A percentile compares a stretch with the other conserved stretches of the same genome.
phyloP scores from a whole-genome alignment of 2,888 invertebrate genomes.

The Nymphalis polychloros region DNA sequence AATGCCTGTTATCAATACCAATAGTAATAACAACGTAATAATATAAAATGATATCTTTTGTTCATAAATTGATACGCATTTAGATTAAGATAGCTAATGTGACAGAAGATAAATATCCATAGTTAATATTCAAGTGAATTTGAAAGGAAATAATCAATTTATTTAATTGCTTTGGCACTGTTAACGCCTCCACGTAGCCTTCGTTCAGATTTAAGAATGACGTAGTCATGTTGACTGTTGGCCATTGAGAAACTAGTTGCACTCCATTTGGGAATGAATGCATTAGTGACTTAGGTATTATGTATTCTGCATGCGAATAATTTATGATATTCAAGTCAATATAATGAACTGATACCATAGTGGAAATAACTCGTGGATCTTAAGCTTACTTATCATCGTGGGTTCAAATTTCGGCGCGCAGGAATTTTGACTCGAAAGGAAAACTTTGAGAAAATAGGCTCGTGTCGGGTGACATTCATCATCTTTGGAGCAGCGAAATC shows the following conservation, averaged over 20 bases:
- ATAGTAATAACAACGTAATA: slow-evolving; percentile 30
- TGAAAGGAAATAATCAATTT: slow-evolving; percentile 78
- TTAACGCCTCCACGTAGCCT: slow-evolving; percentile 76
- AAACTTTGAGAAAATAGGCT: too few relatives aligned
- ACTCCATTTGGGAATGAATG: slow-evolving; percentile 70
- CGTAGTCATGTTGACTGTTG: slow-evolving; percentile 62
- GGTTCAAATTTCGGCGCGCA: too few relatives aligned
- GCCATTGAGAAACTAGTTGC: slow-evolving; percentile 61
- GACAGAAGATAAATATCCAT: slow-evolving; percentile 39
- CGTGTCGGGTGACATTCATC: too few relatives aligned
- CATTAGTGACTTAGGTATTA: slow-evolving; percentile 43
- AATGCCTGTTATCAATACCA: slow-evolving; percentile 22
- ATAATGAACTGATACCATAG: too few relatives aligned
- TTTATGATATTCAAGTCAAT: too few relatives aligned
- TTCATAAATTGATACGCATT: slow-evolving; percentile 38
- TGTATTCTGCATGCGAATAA: not conserved
- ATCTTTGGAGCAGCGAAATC: too few relatives aligned
- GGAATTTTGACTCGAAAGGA: too few relatives aligned
- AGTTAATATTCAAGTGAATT: slow-evolving; percentile 55
- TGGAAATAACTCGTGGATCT: too few relatives aligned
- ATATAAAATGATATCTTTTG: slow-evolving; percentile 34
- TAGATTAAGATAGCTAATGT: slow-evolving; percentile 37
- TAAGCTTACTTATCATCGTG: too few relatives aligned
- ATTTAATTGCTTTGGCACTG: slow-evolving; percentile 69
- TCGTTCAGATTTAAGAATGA: slow-evolving; percentile 74